A percentile compares a stretch with the other conserved stretches of the same genome.
Conservation (phyloP, 2,888 invertebrate species). For the Xestia sexstrigata region DNA sequence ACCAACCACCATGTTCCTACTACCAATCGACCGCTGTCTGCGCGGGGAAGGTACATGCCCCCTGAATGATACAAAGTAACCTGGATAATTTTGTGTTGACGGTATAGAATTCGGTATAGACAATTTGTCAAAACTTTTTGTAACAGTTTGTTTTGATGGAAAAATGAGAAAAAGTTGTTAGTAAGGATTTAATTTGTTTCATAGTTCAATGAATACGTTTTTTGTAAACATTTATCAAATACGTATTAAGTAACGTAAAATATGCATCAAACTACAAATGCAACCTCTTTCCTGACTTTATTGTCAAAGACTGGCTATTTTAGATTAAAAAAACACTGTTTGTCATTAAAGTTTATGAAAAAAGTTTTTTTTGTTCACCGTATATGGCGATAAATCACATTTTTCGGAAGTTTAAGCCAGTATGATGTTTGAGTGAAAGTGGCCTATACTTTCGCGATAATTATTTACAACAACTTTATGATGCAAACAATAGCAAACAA, state of each 20-base stretch:
- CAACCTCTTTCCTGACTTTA: background rate
- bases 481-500: background rate
- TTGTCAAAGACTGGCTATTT: background rate
- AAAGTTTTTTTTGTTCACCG: background rate
- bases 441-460: background rate
- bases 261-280: background rate
- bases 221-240: background rate
- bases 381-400: background rate
- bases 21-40: conserved; percentile 96
- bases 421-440: background rate
- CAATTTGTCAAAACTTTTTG: background rate
- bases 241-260: background rate
- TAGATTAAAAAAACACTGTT: background rate
- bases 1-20: conserved; percentile 98
- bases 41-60: conserved; percentile 96
- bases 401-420: background rate
- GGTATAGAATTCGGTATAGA: background rate
- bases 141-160: background rate
- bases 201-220: background rate
- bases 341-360: background rate
- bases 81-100: background rate
- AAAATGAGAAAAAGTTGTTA: background rate
- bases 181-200: background rate
- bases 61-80: conserved; percentile 88
- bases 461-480: background rate